Conservation (phyloP, 2,888 invertebrate genomes). For the Phengaris arion region DNA sequence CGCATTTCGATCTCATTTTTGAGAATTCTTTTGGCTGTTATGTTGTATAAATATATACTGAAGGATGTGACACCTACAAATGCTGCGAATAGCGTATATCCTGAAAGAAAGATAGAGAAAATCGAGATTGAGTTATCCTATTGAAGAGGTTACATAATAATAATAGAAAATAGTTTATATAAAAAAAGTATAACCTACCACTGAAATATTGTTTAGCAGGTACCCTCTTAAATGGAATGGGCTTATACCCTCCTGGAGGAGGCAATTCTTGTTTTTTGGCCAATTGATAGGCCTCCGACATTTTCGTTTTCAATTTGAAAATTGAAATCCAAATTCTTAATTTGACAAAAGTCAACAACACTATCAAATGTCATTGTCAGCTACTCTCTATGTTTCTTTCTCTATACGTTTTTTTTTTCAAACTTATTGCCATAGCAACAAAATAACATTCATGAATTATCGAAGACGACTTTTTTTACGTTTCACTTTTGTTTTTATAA, state of each 20-base stretch:
- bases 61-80: conserved; percentile 80
- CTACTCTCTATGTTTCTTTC: neutral
- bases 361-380: neutral
- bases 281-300: conserved; percentile 58
- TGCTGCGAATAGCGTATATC: conserved; percentile 81
- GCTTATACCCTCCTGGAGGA: conserved; percentile 93
- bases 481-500: too few relatives aligned
- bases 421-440: neutral
- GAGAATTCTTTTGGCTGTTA: conserved; percentile 74
- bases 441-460: neutral
- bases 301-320: conserved; percentile 47
- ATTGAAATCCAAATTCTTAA: conserved; percentile 30
- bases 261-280: conserved; percentile 91
- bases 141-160: conserved; percentile 61
- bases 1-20: conserved; percentile 85
- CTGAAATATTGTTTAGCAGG: conserved; percentile 86
- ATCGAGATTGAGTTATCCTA: conserved; percentile 49
- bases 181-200: conserved; percentile 69
- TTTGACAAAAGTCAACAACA: conserved; percentile 29
- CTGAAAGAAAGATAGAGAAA: conserved; percentile 57
- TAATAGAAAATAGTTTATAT: neutral
- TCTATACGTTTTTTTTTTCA: neutral
- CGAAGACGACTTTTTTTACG: neutral
- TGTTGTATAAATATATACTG: conserved; percentile 78
- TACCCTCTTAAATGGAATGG: conserved; percentile 85